Conservation (phyloP, 1,140 invertebrate species). For the Dolichoris vasculosae region DNA sequence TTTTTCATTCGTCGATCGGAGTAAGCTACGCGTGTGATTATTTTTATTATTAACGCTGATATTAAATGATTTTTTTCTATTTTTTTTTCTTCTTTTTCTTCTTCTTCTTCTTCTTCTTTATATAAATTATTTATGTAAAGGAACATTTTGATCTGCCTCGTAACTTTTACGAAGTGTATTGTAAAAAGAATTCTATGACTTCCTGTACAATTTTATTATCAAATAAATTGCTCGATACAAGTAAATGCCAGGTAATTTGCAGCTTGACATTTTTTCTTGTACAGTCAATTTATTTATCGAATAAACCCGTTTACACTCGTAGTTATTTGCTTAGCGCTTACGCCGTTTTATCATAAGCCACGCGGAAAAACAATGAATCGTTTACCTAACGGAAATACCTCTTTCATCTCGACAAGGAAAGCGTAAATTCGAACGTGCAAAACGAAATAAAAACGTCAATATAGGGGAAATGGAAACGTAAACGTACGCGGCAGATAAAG, state of each 20-base stretch:
- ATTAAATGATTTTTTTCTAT: too few species aligned
- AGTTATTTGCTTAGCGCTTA: slow-evolving; percentile 10
- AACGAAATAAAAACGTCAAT: neutral
- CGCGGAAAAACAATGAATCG: slow-evolving; percentile 42
- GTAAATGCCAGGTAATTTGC: slow-evolving; percentile 47
- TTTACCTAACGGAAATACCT: slow-evolving; percentile 24
- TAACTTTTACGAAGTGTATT: slow-evolving; percentile 25
- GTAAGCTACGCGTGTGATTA: neutral
- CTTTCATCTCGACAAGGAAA: slow-evolving; percentile 8
- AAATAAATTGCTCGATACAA: slow-evolving; percentile 44
- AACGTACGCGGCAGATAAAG: neutral
- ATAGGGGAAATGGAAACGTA: neutral
- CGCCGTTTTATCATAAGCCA: slow-evolving; percentile 8
- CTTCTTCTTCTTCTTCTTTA: neutral
- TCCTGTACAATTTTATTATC: slow-evolving; percentile 49
- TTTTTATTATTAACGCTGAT: neutral
- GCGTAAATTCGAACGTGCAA: neutral
- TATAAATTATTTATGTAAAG: slow-evolving; percentile 11
- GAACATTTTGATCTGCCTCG: neutral
- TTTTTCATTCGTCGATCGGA: neutral
- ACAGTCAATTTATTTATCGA: slow-evolving; percentile 24
- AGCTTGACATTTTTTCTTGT: slow-evolving; percentile 23
- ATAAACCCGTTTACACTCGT: slow-evolving; percentile 38
- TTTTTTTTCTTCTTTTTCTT: neutral
- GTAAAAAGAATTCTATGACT: slow-evolving; percentile 19